Conservation (phyloP, 2,888 invertebrate species). For the Catotricha subobsoleta region DNA sequence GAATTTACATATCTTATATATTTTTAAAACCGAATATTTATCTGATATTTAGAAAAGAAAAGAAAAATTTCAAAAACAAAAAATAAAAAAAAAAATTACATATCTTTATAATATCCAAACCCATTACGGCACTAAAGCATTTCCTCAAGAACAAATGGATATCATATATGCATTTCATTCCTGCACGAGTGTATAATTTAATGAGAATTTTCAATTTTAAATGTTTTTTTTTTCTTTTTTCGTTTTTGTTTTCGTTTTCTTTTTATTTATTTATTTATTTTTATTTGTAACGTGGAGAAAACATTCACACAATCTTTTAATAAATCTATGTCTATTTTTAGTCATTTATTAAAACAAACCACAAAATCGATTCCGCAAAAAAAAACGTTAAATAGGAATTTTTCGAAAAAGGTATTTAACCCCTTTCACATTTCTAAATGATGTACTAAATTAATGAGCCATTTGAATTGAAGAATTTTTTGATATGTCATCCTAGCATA, state of each 20-base stretch:
- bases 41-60: too few species aligned
- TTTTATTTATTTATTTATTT: too few species aligned
- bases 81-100: not conserved
- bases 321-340: not conserved
- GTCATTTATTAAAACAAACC: not conserved
- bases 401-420: too few species aligned
- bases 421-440: too few species aligned
- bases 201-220: conserved; percentile 3
- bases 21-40: not conserved
- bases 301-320: not conserved
- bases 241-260: too few species aligned
- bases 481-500: too few species aligned
- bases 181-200: conserved; percentile 8
- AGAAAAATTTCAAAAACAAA: too few species aligned
- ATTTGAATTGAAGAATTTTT: too few species aligned
- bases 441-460: too few species aligned
- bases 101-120: not conserved
- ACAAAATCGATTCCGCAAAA: too few species aligned
- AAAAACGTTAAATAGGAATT: too few species aligned
- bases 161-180: conserved; percentile 7
- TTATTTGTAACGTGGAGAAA: conserved; percentile 1
- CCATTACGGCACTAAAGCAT: not conserved
- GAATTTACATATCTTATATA: conserved; percentile 1
- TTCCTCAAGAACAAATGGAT: conserved; percentile 1
- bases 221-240: conserved; percentile 4